Evolutionary conservation across 2,888 invertebrate species (phyloP).

Genomic region (Julus scandinavius): DNA sequence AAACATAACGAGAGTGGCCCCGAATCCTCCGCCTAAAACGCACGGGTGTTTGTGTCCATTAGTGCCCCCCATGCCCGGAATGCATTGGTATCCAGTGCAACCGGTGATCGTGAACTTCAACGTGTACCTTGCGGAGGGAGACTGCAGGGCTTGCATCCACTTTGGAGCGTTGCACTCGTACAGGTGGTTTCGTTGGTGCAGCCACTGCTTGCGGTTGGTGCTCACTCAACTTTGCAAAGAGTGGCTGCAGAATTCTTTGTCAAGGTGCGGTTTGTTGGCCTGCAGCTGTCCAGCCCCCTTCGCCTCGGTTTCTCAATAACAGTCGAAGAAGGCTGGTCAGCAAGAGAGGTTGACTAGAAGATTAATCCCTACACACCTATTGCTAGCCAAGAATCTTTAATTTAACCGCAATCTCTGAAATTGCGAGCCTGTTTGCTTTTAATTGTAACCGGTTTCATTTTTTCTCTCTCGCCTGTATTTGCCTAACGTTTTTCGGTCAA

Average conservation of each 20-base stretch:
- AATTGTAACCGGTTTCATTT: not conserved
- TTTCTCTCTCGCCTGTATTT: not conserved
- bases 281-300: not conserved
- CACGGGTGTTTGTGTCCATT: conserved; percentile 1
- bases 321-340: not conserved
- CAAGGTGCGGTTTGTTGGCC: conserved; percentile 39
- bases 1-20: not conserved
- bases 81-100: not conserved
- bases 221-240: not conserved
- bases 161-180: conserved; percentile 21
- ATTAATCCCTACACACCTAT: not conserved
- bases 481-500: not conserved
- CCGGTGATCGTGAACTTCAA: conserved; percentile 20
- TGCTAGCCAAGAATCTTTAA: not conserved
- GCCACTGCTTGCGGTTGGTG: not conserved
- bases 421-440: conserved; percentile 12
- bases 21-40: not conserved
- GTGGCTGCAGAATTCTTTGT: conserved; percentile 14
- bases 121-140: conserved; percentile 1
- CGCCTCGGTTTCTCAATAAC: not conserved
- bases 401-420: conserved; percentile 2
- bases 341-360: not conserved
- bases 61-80: not conserved
- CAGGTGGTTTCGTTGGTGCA: not conserved
- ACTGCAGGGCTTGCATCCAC: not conserved